Conservation (phyloP, 2,888 invertebrate genomes). For the Caradrina kadenii region DNA sequence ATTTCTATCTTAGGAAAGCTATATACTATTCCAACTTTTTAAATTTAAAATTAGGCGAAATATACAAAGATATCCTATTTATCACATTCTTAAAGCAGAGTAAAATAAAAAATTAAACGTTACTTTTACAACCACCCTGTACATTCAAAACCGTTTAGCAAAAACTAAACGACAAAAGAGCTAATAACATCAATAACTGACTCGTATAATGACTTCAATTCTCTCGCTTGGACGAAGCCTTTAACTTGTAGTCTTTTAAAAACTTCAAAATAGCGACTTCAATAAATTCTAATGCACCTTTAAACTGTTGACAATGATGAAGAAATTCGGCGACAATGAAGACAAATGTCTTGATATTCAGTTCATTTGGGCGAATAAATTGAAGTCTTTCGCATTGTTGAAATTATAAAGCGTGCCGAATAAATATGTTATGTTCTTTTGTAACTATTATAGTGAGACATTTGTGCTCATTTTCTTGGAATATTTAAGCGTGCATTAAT, state of each 20-base stretch:
- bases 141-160: conserved; percentile 75
- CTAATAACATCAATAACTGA: conserved; percentile 80
- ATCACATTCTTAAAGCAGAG: not conserved
- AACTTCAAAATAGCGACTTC: conserved; percentile 78
- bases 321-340: conserved; percentile 67
- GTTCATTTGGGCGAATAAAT: conserved; percentile 61
- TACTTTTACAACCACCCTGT: conserved; percentile 68
- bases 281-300: conserved; percentile 79
- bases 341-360: conserved; percentile 63
- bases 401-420: conserved; percentile 27
- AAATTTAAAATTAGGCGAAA: no score
- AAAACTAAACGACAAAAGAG: conserved; percentile 79
- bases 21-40: no score
- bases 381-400: conserved; percentile 24
- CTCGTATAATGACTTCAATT: conserved; percentile 73
- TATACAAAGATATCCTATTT: no score
- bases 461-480: not conserved
- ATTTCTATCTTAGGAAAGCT: no score
- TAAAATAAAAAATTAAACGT: not conserved
- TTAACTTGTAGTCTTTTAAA: conserved; percentile 75
- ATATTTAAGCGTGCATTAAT: no score
- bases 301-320: conserved; percentile 56
- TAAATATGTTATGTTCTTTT: conserved; percentile 27
- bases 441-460: not conserved
- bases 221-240: conserved; percentile 78